Base-by-base conservation (phyloP, 1,140 invertebrate species). In the Anadara kagoshimensis region DNA sequence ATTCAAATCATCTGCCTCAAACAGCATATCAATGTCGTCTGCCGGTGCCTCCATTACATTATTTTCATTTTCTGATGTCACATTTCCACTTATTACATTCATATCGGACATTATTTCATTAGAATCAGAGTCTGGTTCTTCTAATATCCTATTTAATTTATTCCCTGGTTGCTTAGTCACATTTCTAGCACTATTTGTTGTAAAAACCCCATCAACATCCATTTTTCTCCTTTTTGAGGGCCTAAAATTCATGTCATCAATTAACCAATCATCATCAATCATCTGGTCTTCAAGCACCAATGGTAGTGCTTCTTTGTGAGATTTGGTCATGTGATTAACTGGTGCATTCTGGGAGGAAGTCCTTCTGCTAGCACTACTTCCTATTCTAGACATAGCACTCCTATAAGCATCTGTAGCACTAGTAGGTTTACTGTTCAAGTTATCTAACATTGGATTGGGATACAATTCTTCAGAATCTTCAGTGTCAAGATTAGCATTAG, bases 241-340 rank as follows among this genome's bases (percentile, higher is more conserved):
- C n/a, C 73, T 76, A 2, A 36, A 36, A 69, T 64, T 53, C 10
- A 87, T 44, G 75, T 88, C 84, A 73, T 88, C 84, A 43, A 87
- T 84, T 22, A 88, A 64, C 86, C 86, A 85, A 73, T 87, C 81
- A 69, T 86, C 81, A 63, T 66, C 78, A 12, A 84, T 76, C 54
- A 76, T 56, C 24, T 83, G 71, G 7, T 78, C 77, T 41, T 69
- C 78, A 51, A 44, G 47, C 5, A 85, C 47, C 8, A 85, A 69
- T 45, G 83, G 68, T 18, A 70, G 41, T 11, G 53, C 29, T n/a
- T 43, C 44, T 47, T 59, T 61, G 49, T 44, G 20, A 1, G 22
- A 1, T 47, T 26, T 45, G 22, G 41, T 22, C 16, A 11, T 59
- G 12, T 20, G 57, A 66, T 8, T 22, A 18, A 26, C 49, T 53